Conservation (phyloP, 1,140 invertebrate species). For the Ephestia elutella region DNA sequence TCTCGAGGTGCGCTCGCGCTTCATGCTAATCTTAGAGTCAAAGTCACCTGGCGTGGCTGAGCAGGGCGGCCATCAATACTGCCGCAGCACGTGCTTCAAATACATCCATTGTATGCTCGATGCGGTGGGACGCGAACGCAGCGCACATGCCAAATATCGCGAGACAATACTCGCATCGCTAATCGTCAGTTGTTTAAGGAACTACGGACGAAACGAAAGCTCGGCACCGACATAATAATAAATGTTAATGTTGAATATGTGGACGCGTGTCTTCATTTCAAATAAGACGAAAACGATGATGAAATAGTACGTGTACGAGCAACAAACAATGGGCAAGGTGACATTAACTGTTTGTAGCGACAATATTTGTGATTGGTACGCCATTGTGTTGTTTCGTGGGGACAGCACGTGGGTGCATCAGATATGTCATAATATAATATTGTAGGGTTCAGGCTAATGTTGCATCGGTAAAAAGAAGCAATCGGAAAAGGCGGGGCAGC, state of each 20-base stretch:
- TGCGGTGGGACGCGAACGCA: constrained; percentile 43
- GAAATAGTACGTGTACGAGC: constrained; percentile 46
- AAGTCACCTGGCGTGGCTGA: constrained; percentile 48
- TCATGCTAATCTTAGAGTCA: constrained; percentile 53
- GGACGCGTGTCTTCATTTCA: constrained; percentile 47
- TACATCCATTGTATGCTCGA: constrained; percentile 60
- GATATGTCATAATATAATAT: constrained; percentile 20
- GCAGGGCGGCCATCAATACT: constrained; percentile 44
- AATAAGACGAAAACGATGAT: constrained; percentile 45
- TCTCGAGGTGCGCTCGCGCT: constrained; percentile 36
- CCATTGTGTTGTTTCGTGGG: constrained; percentile 24
- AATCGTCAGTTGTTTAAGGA: constrained; percentile 46
- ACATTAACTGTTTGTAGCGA: constrained; percentile 29
- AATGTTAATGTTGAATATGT: constrained; percentile 45
- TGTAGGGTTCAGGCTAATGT: constrained; percentile 12
- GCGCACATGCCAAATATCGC: constrained; percentile 57
- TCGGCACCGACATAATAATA: constrained; percentile 41
- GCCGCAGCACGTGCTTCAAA: constrained; percentile 58
- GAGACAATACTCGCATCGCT: constrained; percentile 57
- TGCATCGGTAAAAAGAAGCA: constrained; percentile 27
- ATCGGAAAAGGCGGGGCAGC: constrained; percentile 35
- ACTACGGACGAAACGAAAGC: constrained; percentile 44
- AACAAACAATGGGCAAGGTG: constrained; percentile 46
- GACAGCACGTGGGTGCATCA: constrained; percentile 25
- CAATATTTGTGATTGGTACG: constrained; percentile 24